Evolutionary conservation across 1,140 invertebrate genomes (phyloP).

Genomic region (Meloidogyne hapla): DNA sequence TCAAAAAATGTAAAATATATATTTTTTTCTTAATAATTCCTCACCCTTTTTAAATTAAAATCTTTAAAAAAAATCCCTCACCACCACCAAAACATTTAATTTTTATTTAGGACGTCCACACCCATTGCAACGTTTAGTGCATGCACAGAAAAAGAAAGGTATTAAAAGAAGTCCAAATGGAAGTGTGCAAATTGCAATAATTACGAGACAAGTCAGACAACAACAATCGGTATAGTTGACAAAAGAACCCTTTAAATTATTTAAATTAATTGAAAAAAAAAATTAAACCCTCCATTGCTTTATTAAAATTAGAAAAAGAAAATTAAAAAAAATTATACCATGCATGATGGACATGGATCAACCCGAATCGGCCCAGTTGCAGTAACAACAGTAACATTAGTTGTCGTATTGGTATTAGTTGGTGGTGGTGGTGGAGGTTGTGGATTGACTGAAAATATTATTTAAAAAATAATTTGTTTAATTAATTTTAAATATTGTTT

Average conservation of each 20-base stretch:
- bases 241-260: constrained; percentile 42
- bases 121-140: constrained; percentile 37
- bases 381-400: constrained; percentile 5
- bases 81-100: background rate
- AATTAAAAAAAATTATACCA: constrained; percentile 10
- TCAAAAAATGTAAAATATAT: background rate
- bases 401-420: background rate
- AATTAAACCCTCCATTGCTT: background rate
- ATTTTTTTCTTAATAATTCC: too few species aligned
- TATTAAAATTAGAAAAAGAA: background rate
- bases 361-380: background rate
- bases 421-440: background rate
- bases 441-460: background rate
- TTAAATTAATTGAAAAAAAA: background rate
- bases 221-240: constrained; percentile 53
- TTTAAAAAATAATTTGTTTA: too few species aligned
- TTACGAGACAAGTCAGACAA: constrained; percentile 54
- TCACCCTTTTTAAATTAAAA: too few species aligned
- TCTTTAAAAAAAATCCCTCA: background rate
- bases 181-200: constrained; percentile 60
- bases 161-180: constrained; percentile 57
- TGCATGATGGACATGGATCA: constrained; percentile 38
- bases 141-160: constrained; percentile 56
- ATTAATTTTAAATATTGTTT: too few species aligned
- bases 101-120: constrained; percentile 39